These are phyloP conservation scores for Talpa occidentalis DNA, from an alignment of 2,113 vertebrate genomes.

Conservation along the genomic window DNA sequence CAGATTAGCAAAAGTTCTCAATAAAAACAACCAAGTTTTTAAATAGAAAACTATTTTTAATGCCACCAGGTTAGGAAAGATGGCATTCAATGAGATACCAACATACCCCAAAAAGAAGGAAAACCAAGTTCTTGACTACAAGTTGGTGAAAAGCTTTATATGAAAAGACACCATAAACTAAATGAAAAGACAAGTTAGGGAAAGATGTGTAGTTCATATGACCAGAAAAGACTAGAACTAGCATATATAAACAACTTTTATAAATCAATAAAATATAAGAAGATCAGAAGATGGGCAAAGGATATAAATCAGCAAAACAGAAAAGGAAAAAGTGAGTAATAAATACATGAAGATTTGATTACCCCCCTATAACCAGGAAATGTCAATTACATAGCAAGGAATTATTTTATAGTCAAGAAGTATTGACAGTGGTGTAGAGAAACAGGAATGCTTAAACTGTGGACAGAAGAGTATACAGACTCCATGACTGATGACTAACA, in stretches of 20 bases:
- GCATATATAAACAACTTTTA: background rate
- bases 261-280: background rate
- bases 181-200: background rate
- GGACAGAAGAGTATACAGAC: background rate
- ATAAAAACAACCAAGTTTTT: background rate
- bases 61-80: too few relatives aligned
- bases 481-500: background rate
- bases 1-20: background rate
- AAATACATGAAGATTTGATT: background rate
- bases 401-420: background rate
- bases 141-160: background rate
- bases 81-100: background rate
- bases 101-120: background rate
- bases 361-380: background rate
- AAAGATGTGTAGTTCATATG: background rate
- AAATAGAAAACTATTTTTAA: slow-evolving; percentile 32
- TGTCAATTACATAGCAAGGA: background rate
- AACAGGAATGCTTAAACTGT: background rate
- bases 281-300: background rate
- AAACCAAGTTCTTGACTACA: background rate
- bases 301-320: background rate
- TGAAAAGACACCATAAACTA: background rate
- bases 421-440: background rate
- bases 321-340: background rate
- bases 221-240: background rate